Conservation (phyloP, 2,888 invertebrate genomes). For the Drosophila cracens region DNA sequence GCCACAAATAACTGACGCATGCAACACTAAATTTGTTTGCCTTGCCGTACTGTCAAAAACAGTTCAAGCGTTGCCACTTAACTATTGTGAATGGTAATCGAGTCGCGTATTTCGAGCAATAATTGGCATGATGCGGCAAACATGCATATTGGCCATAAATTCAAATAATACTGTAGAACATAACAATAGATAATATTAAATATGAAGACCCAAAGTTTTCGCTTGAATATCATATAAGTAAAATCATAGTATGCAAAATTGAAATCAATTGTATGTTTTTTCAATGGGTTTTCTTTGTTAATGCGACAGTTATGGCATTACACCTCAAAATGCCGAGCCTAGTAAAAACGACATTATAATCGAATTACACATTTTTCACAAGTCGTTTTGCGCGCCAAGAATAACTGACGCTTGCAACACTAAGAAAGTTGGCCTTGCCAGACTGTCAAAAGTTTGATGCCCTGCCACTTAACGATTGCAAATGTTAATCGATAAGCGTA, state of each 20-base stretch:
- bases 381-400: constrained; percentile 26
- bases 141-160: neutral
- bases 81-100: neutral
- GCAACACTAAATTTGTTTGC: neutral
- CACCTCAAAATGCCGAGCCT: neutral
- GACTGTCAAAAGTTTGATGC: neutral
- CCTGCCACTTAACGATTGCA: neutral
- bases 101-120: neutral
- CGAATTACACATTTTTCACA: neutral
- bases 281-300: neutral
- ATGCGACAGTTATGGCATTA: neutral
- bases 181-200: neutral
- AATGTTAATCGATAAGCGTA: constrained; percentile 11
- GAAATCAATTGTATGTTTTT: neutral
- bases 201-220: constrained; percentile 89
- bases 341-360: neutral
- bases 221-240: constrained; percentile 90
- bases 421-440: constrained; percentile 1
- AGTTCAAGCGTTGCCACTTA: constrained; percentile 12
- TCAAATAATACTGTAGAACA: neutral
- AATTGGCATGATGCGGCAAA: neutral
- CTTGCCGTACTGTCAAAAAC: constrained; percentile 18
- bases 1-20: constrained; percentile 20
- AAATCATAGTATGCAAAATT: too few relatives aligned
- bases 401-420: neutral